Evolutionary conservation across 1,140 invertebrate species (phyloP).

Genomic region (Centruroides sculpturatus): DNA sequence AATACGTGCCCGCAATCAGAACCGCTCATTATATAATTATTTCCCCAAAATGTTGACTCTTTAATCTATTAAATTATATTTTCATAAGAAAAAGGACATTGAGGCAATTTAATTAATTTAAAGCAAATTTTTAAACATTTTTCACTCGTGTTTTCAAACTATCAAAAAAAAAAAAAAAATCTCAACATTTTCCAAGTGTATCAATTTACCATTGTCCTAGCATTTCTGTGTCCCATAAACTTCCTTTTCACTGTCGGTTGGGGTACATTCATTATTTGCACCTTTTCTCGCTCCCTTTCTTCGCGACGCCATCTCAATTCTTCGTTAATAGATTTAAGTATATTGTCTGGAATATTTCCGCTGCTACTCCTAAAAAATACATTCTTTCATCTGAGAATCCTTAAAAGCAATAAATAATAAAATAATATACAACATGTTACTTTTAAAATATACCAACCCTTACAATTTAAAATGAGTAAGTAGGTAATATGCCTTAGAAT

Average conservation of each 20-base stretch:
- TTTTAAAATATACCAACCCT: too few species aligned
- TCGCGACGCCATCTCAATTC: not conserved
- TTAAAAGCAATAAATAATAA: too few species aligned
- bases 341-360: not conserved
- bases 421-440: too few species aligned
- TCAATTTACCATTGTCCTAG: constrained; percentile 36
- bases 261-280: constrained; percentile 32
- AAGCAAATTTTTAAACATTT: too few species aligned
- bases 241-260: constrained; percentile 43
- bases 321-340: constrained; percentile 8
- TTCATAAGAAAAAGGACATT: too few species aligned
- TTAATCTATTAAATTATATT: too few species aligned
- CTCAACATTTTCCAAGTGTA: not conserved
- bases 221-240: constrained; percentile 68
- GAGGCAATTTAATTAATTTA: too few species aligned
- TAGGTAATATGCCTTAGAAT: too few species aligned
- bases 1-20: constrained; percentile 92
- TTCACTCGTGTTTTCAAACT: too few species aligned
- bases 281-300: constrained; percentile 1
- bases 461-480: too few species aligned
- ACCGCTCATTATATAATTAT: constrained; percentile 80
- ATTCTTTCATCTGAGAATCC: not conserved
- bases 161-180: too few species aligned
- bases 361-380: not conserved
- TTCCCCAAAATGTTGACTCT: constrained; percentile 77